Percentiles rank a stretch among this genome's conserved stretches.
Conservation (phyloP, 2,888 invertebrate genomes). For the Thera obeliscata region DNA sequence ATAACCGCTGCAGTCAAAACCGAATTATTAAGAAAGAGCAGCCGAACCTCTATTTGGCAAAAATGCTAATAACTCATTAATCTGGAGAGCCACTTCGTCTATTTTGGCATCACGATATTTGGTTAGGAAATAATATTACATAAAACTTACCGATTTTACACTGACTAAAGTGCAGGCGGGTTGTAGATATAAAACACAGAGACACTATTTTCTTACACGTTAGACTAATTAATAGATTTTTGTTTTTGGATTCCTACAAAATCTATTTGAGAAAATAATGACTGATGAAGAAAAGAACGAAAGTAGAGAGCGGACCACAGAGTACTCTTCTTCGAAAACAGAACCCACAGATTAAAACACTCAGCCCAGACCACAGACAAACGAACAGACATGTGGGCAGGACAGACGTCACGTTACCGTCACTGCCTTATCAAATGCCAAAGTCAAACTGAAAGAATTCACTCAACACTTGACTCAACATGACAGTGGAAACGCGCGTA, state of each 20-base stretch:
- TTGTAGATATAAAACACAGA: constrained; percentile 36
- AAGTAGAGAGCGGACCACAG: neutral
- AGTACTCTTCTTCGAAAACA: neutral
- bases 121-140: constrained; percentile 37
- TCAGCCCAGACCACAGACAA: too few relatives aligned
- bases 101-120: constrained; percentile 56
- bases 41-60: constrained; percentile 42
- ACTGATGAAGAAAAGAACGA: constrained; percentile 4
- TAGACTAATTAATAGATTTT: constrained; percentile 35
- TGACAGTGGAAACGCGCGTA: too few relatives aligned
- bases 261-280: constrained; percentile 41
- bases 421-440: too few relatives aligned
- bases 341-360: too few relatives aligned
- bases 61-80: constrained; percentile 52
- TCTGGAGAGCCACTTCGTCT: constrained; percentile 60
- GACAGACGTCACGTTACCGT: too few relatives aligned
- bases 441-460: too few relatives aligned
- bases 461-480: too few relatives aligned
- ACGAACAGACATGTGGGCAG: too few relatives aligned
- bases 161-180: constrained; percentile 12
- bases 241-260: constrained; percentile 43
- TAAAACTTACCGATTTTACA: constrained; percentile 49
- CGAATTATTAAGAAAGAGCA: constrained; percentile 17
- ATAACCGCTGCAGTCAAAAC: constrained; percentile 32
- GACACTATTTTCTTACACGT: constrained; percentile 53